A percentile compares a stretch with the other conserved stretches of the same genome.
These are phyloP conservation scores for Ciconia stormi DNA, from an alignment of 2,113 vertebrate species.

Conservation along the genomic window DNA sequence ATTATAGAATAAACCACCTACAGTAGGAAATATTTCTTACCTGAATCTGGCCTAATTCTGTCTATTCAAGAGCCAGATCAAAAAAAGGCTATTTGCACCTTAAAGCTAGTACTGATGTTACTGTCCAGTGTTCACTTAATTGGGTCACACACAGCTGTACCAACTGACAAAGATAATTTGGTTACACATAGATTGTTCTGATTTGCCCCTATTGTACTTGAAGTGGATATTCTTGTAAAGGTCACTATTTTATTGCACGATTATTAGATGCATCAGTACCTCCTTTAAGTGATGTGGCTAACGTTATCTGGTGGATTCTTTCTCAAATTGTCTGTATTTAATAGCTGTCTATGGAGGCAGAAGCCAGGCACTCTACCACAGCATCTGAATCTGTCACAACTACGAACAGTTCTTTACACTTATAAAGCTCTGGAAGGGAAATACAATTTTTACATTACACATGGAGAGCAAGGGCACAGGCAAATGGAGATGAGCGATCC, in stretches of 20 bases:
- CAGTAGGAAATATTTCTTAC: background rate
- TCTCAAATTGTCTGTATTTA: background rate
- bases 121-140: background rate
- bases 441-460: background rate
- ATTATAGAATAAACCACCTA: background rate
- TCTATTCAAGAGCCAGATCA: background rate
- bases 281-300: background rate
- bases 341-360: background rate
- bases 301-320: background rate
- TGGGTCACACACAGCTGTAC: background rate
- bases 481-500: background rate
- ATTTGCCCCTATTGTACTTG: background rate
- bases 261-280: background rate
- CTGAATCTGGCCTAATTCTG: background rate
- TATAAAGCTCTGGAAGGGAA: background rate
- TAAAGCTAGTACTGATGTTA: background rate
- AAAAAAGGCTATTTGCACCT: background rate
- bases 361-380: background rate
- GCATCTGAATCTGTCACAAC: background rate
- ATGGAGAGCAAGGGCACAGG: background rate
- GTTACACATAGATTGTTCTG: background rate
- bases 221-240: background rate
- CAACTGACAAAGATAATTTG: background rate
- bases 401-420: background rate
- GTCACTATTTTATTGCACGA: background rate